Evolutionary conservation across 1,140 invertebrate genomes (phyloP).

Genomic region (Heterodera schachtii): DNA sequence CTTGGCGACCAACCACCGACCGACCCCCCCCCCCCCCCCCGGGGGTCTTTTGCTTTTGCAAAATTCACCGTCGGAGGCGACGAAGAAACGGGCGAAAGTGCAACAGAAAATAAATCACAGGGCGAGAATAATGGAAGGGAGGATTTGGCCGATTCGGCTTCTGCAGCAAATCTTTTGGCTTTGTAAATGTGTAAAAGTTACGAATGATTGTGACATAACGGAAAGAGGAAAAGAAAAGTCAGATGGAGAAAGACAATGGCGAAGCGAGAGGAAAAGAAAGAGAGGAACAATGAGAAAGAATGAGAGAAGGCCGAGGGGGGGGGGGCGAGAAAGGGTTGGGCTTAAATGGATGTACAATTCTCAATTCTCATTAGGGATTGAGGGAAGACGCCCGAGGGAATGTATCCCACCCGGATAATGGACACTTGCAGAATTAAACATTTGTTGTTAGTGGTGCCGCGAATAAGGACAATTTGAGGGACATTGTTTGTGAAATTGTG

Average conservation of each 20-base stretch:
- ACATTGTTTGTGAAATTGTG: slow-evolving; percentile 4
- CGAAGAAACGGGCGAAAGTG: background rate
- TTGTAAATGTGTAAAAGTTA: background rate
- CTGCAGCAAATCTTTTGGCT: background rate
- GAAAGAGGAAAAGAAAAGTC: background rate
- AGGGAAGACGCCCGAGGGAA: slow-evolving; percentile 2
- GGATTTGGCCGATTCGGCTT: background rate
- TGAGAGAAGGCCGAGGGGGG: background rate
- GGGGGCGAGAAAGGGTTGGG: background rate
- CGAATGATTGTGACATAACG: background rate
- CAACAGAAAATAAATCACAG: background rate
- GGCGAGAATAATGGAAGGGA: background rate
- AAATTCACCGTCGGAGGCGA: background rate
- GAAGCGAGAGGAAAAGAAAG: background rate
- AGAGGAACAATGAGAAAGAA: background rate
- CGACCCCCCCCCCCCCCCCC: no score
- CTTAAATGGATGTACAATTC: background rate
- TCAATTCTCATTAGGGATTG: background rate
- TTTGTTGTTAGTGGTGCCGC: background rate
- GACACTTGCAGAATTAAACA: slow-evolving; percentile 6
- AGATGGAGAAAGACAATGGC: background rate
- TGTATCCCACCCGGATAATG: slow-evolving; percentile 13
- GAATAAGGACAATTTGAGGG: slow-evolving; percentile 5
- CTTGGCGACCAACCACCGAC: background rate
- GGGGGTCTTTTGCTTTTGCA: background rate